Evolutionary conservation across 1,140 invertebrate genomes (phyloP).

Genomic region (Drosophila auraria): DNA sequence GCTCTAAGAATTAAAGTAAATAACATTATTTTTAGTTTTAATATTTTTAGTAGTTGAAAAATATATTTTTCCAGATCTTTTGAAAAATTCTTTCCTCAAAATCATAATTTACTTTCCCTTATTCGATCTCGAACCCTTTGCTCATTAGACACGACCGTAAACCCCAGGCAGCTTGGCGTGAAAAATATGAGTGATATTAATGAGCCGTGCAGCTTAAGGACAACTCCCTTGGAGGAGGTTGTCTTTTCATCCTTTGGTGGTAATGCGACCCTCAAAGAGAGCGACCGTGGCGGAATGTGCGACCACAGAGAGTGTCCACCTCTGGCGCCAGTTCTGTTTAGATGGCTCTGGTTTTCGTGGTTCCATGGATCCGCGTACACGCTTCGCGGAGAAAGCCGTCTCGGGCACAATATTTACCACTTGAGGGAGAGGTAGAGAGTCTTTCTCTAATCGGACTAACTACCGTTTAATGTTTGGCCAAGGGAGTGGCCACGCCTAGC

Average conservation of each 20-base stretch:
- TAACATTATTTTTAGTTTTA: too few species aligned
- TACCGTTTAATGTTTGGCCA: constrained; percentile 75
- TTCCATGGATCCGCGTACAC: constrained; percentile 18
- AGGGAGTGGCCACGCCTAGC: constrained; percentile 32
- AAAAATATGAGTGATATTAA: constrained; percentile 77
- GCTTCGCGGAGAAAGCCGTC: constrained; percentile 38
- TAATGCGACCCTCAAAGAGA: constrained; percentile 72
- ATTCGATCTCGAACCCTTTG: constrained; percentile 22
- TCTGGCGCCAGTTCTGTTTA: constrained; percentile 67
- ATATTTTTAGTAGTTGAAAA: too few species aligned
- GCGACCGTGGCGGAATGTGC: constrained; percentile 72
- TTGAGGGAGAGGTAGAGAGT: constrained; percentile 7
- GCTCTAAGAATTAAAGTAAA: too few species aligned
- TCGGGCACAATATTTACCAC: constrained; percentile 55
- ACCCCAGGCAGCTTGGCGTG: constrained; percentile 47
- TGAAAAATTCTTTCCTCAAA: not conserved
- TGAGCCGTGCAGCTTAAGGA: constrained; percentile 59
- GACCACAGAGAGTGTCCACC: constrained; percentile 73
- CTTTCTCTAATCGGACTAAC: constrained; percentile 67
- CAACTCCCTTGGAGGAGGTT: constrained; percentile 33
- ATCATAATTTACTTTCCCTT: not conserved
- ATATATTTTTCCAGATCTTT: not conserved
- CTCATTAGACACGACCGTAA: constrained; percentile 56
- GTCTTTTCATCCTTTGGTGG: constrained; percentile 6
- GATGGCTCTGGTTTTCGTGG: not conserved